Conservation (phyloP, 37 sponge, comb jelly and placozoan genomes). For the Amphimedon queenslandica region DNA sequence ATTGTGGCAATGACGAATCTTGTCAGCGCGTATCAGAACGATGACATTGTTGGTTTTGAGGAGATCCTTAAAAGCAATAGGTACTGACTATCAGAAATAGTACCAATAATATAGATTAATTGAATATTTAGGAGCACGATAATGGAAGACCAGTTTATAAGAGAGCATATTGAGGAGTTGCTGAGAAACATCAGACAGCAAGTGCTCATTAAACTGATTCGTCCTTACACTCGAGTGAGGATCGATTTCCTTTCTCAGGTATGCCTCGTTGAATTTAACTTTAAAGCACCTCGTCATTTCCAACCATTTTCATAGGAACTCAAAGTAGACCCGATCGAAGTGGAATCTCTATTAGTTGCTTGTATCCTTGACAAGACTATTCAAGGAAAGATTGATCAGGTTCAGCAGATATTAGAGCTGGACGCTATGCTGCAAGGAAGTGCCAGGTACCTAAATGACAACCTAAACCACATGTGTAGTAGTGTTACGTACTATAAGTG, state of each 20-base stretch:
- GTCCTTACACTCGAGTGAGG: slow-evolving; percentile 85
- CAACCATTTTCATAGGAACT: slow-evolving; percentile 47
- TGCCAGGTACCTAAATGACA: slow-evolving; percentile 64
- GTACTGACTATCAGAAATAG: too few species aligned
- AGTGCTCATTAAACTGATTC: slow-evolving; percentile 88
- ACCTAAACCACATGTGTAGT: background rate
- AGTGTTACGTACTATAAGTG: background rate
- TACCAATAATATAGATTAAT: background rate
- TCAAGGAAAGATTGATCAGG: slow-evolving; percentile 85
- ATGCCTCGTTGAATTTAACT: background rate
- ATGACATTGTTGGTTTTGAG: slow-evolving; percentile 93
- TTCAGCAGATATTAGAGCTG: slow-evolving; percentile 75
- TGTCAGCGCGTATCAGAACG: slow-evolving; percentile 90
- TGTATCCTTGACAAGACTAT: slow-evolving; percentile 85
- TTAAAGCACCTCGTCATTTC: too few species aligned
- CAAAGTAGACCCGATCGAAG: slow-evolving; percentile 75
- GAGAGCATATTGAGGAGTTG: slow-evolving; percentile 94
- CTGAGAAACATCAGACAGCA: slow-evolving; percentile 82
- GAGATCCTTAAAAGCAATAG: slow-evolving; percentile 78
- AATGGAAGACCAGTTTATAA: slow-evolving; percentile 30
- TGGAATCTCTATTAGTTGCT: slow-evolving; percentile 82
- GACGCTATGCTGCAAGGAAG: slow-evolving; percentile 63
- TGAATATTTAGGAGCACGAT: background rate
- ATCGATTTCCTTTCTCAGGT: slow-evolving; percentile 85
- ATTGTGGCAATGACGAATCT: slow-evolving; percentile 96